These are phyloP conservation scores for Drosophila malerkotliana DNA, from an alignment of 1,140 invertebrate species.

Conservation along the genomic window DNA sequence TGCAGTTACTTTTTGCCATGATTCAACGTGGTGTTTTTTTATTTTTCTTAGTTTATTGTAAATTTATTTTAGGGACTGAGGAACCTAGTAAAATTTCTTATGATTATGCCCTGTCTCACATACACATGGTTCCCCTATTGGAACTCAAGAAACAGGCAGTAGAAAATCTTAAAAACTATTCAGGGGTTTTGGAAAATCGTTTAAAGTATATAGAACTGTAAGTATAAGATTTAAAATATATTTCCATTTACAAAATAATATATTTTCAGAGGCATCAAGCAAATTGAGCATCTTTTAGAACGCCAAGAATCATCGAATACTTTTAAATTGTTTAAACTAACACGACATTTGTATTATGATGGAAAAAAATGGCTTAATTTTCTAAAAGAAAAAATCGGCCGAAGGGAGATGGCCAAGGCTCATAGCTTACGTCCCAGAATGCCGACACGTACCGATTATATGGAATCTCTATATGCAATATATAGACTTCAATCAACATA, in stretches of 20 bases:
- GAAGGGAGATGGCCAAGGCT: background rate
- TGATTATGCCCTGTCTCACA: conserved; percentile 17
- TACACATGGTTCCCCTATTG: conserved; percentile 21
- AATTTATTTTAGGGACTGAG: background rate
- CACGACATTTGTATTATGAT: conserved; percentile 4
- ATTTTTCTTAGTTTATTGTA: background rate
- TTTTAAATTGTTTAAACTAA: conserved; percentile 1
- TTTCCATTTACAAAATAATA: background rate
- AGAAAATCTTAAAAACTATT: background rate
- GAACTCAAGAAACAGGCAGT: conserved; percentile 2
- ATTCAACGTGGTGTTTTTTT: background rate
- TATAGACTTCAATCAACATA: conserved; percentile 23
- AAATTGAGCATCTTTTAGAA: background rate
- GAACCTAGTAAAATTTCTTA: background rate
- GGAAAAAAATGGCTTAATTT: background rate
- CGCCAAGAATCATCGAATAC: background rate
- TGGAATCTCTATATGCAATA: conserved; percentile 14
- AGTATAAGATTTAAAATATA: background rate
- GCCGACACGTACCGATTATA: conserved; percentile 8
- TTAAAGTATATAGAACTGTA: conserved; percentile 9
- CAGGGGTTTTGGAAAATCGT: background rate
- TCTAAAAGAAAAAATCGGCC: background rate
- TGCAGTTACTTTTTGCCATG: conserved; percentile 2
- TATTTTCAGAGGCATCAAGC: conserved; percentile 6
- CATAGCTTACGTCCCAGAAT: conserved; percentile 12